A percentile compares a stretch with the other conserved stretches of the same genome.
Evolutionary conservation across 2,797 vertebrate genomes (phyloP).

Genomic region (Cirrhinus molitorella): DNA sequence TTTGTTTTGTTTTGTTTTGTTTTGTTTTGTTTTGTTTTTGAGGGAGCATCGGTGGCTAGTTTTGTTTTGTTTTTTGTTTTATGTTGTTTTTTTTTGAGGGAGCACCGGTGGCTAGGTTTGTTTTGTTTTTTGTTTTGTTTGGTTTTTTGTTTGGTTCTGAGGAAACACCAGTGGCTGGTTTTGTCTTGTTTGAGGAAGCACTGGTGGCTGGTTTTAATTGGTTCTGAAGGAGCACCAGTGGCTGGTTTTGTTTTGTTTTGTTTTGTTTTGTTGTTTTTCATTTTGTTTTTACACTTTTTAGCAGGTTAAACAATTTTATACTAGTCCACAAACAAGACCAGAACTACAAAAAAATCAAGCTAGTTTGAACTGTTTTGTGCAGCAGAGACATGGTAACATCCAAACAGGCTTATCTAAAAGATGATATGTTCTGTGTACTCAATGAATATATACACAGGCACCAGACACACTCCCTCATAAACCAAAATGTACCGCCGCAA

Average conservation of each 20-base stretch:
- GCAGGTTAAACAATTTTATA: background rate
- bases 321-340: background rate
- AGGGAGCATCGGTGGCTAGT: too few relatives aligned
- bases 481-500: slow-evolving; percentile 61
- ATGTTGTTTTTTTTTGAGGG: too few relatives aligned
- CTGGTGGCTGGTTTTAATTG: too few relatives aligned
- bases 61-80: too few relatives aligned
- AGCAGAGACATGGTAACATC: background rate
- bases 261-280: background rate
- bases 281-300: background rate
- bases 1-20: too few relatives aligned
- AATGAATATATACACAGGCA: slow-evolving; percentile 26
- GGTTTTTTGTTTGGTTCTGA: background rate
- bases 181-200: too few relatives aligned
- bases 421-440: background rate
- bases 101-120: too few relatives aligned
- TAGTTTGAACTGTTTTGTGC: background rate
- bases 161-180: too few relatives aligned
- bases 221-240: background rate
- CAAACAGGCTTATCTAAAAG: slow-evolving; percentile 10
- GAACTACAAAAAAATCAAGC: background rate
- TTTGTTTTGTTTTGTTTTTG: too few relatives aligned
- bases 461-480: slow-evolving; percentile 39
- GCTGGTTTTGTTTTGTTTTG: background rate
- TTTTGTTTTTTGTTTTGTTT: background rate